These are phyloP conservation scores for Onychostruthus taczanowskii DNA, from an alignment of 2,113 vertebrate genomes.

Conservation along the genomic window DNA sequence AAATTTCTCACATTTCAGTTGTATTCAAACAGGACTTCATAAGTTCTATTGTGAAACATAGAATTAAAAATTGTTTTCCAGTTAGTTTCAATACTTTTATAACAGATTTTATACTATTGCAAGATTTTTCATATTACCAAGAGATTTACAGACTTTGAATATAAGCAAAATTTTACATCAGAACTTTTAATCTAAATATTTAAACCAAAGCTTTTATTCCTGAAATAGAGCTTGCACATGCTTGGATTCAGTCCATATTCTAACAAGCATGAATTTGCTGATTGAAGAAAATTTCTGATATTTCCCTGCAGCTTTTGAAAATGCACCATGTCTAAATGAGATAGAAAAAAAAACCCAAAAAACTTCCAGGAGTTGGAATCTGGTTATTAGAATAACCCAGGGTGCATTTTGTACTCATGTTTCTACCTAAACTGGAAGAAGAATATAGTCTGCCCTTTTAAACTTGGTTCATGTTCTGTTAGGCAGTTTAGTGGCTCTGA, in stretches of 20 bases:
- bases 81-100: not conserved
- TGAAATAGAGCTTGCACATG: not conserved
- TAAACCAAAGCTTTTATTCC: not conserved
- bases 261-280: not conserved
- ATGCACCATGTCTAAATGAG: not conserved
- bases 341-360: not conserved
- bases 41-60: not conserved
- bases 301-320: not conserved
- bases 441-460: not conserved
- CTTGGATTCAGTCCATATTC: not conserved
- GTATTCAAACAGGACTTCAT: not conserved
- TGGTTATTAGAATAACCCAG: not conserved
- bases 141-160: not conserved
- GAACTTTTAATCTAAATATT: not conserved
- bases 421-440: not conserved
- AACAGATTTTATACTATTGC: not conserved
- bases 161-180: not conserved
- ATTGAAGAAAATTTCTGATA: not conserved
- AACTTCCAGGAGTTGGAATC: accelerated
- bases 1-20: not conserved
- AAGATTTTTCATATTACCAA: not conserved
- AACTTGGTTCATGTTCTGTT: not conserved
- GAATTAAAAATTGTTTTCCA: not conserved
- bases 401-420: not conserved
- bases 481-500: not conserved